Evolutionary conservation across 1,140 invertebrate species (phyloP), one percentile per base, ranked within the genome.

Genomic region (Drosophila tristis): DNA sequence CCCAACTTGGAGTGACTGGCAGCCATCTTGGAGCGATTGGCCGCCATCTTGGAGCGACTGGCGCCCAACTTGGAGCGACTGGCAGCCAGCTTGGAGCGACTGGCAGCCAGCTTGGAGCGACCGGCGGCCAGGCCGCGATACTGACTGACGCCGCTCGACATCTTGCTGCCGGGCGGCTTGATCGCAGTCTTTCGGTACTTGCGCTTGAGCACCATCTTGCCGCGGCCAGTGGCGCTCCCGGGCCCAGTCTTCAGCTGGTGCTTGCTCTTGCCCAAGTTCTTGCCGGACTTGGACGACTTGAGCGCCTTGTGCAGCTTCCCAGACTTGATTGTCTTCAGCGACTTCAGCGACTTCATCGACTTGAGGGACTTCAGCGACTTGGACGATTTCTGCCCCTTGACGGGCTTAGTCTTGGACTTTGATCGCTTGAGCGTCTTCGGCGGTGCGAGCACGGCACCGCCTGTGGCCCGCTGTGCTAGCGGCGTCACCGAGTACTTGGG

Each of bases 401-500:
- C 7, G 2, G 45, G 7, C 7, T 72, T 73, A 35, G 13, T 23
- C 48, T 16, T 50, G 42, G 43, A 45, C 5, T 58, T 75, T 29
- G 9, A 5, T 9, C 7, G 50, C 57, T 70, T 75, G 0, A 31
- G 1, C 4, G 82, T 66, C 15, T 63, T 89, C 23, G 63, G 57
- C 0, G 50, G 0, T 6, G 48, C 0, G 0, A 72, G 0, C 4
- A 54, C 4, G 9, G 84, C 79, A 6, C 82, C 82, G 4, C 84
- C 82, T 7, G 54, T 54, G 16, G 76, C 49, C 11, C 43, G 66
- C 4, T 5, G 9, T 4, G 39, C 16, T 8, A 13, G 0, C 9
- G 45, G 47, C 5, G 50, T 78, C 13, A 89, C 82, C 7, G 71
- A 59, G 16, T 87, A 80, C 23, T 86, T 91, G 8, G 80, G 90